Evolutionary conservation across 2,888 invertebrate species (phyloP).

Genomic region (Emesis furor): DNA sequence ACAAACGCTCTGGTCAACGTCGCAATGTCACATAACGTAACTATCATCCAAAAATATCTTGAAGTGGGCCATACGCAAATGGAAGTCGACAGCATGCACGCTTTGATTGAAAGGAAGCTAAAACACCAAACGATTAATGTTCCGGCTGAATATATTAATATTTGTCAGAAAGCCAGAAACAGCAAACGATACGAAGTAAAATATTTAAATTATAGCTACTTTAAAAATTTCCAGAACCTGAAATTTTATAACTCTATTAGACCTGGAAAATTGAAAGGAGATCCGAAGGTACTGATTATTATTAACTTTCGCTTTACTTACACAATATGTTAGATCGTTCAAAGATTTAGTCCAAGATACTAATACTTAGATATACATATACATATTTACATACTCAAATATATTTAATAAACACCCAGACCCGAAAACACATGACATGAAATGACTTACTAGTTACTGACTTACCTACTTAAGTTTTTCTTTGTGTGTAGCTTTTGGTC

Average conservation of each 20-base stretch:
- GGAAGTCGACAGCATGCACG: slow-evolving; percentile 67
- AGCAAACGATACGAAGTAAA: slow-evolving; percentile 27
- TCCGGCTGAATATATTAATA: slow-evolving; percentile 53
- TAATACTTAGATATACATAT: no score
- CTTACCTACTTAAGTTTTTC: no score
- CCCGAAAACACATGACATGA: no score
- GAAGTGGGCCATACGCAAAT: slow-evolving; percentile 71
- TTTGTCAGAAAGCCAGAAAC: slow-evolving; percentile 48
- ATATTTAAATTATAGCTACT: slow-evolving; percentile 32
- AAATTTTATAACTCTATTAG: slow-evolving; percentile 45
- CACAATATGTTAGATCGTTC: no score
- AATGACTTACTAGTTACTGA: no score
- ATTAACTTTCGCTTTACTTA: no score
- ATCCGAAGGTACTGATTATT: slow-evolving; percentile 33
- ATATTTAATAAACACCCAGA: no score
- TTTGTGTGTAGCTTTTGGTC: no score
- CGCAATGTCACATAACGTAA: slow-evolving; percentile 61
- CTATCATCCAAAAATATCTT: not conserved
- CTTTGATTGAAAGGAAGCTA: slow-evolving; percentile 56
- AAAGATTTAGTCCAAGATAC: no score
- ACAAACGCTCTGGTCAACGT: slow-evolving; percentile 65
- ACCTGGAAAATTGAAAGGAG: slow-evolving; percentile 45
- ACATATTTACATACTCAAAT: no score
- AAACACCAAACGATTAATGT: slow-evolving; percentile 55
- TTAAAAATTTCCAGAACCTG: slow-evolving; percentile 39